Evolutionary conservation across 2,113 vertebrate genomes (phyloP).

Genomic region (Neolamprologus devosi): DNA sequence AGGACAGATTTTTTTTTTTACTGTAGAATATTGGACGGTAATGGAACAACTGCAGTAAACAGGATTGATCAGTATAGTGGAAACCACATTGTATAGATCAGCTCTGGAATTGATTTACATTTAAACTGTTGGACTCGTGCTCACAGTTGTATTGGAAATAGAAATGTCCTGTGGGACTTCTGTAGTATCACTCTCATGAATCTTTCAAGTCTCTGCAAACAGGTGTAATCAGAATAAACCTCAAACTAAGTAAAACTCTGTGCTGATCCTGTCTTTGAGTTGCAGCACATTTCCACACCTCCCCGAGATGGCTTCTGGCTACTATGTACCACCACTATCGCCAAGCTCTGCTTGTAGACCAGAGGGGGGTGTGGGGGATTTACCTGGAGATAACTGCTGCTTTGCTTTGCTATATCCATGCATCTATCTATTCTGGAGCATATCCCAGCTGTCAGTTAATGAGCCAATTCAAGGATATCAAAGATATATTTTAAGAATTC

Average conservation of each 20-base stretch:
- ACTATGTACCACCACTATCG: neutral
- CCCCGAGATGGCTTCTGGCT: neutral
- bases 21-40: neutral
- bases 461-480: neutral
- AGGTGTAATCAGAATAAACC: neutral
- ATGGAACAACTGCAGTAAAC: neutral
- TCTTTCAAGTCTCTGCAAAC: neutral
- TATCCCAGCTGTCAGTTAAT: neutral
- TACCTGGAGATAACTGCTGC: neutral
- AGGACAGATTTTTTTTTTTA: neutral
- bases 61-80: neutral
- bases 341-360: neutral
- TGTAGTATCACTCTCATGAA: neutral
- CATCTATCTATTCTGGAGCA: neutral
- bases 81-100: neutral
- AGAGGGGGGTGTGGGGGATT: neutral
- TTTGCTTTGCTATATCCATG: neutral
- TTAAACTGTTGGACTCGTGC: neutral
- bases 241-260: neutral
- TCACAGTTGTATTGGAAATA: neutral
- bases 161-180: neutral
- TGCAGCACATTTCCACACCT: neutral
- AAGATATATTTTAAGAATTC: neutral
- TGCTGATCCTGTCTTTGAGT: neutral
- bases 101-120: neutral